Conservation (phyloP, 92 coral and sea anemone genomes). For the Montipora capitata region DNA sequence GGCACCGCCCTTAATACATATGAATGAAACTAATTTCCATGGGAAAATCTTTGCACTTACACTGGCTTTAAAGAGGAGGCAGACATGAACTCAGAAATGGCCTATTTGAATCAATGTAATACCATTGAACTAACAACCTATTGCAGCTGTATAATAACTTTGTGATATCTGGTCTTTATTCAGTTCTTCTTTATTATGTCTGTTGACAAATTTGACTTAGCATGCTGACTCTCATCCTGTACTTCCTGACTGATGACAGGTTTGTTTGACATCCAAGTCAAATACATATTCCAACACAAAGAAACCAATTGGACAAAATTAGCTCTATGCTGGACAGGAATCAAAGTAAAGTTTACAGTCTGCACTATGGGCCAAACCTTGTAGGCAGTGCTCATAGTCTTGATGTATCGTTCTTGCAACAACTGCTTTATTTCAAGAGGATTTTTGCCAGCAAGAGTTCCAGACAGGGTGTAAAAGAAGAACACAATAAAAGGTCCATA, state of each 20-base stretch:
- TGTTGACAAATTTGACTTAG: neutral
- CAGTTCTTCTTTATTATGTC: neutral
- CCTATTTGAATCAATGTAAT: too few relatives aligned
- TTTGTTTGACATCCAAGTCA: conserved; percentile 89
- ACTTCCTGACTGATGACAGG: conserved; percentile 17
- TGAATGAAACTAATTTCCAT: too few relatives aligned
- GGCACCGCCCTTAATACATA: too few relatives aligned
- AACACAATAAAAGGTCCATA: conserved; percentile 84
- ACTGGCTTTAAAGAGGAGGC: too few relatives aligned
- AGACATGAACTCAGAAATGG: too few relatives aligned
- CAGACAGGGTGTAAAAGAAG: conserved; percentile 79
- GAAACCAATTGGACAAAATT: conserved; percentile 86
- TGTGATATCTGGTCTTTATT: neutral
- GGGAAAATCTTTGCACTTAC: too few relatives aligned
- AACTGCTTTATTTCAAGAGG: conserved; percentile 72
- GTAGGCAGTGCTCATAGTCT: conserved; percentile 83
- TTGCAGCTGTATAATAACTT: neutral
- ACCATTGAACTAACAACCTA: too few relatives aligned
- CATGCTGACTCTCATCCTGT: neutral
- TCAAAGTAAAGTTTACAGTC: conserved; percentile 80
- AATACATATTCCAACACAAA: conserved; percentile 92
- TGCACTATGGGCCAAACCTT: conserved; percentile 96
- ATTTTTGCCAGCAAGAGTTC: conserved; percentile 78
- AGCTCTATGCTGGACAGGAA: conserved; percentile 87
- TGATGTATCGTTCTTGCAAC: conserved; percentile 75